Evolutionary conservation across 2,888 invertebrate species (phyloP), one percentile per base, ranked within the genome.

Genomic region (Desoria tigrina): DNA sequence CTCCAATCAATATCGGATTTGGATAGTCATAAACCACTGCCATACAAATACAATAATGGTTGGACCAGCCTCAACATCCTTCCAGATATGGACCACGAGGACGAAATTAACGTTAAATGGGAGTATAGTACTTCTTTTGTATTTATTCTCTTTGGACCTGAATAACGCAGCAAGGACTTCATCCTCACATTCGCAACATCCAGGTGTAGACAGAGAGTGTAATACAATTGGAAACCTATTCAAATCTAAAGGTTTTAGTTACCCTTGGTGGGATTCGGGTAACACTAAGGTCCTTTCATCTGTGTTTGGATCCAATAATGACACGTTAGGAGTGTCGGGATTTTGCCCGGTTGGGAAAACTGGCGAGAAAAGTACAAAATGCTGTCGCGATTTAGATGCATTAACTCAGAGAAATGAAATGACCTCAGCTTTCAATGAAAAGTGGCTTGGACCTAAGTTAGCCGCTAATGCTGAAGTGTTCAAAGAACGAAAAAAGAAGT

Each of bases 391-490:
- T 26, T 69, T 76, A 60, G 69, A 74, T 42, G 65, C 73, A 14
- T 3, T 57, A 0, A 62, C 50, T 14, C 53, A 64, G 18, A 61
- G 60, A 42, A 70, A 64, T 32, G 74, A 74, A 56, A 71, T 74
- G n/a, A 61, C 49, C 2, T 37, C 66, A 14, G 63, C 66, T 27
- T 74, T 75, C 54, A 62, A 60, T 42, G 67, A 71, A 24, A 74
- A 75, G 42, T 76, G 76, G 76, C 62, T 76, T 49, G 74, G 71
- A 9, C 68, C 74, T 1, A 76, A 76, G 54, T 59, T 76, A 18
- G 32, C 54, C 0, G 42, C 60, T 1, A 60, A 66, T 21, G 74
- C 70, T 1, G 73, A 74, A 53, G 51, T 69, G 51, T 76, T 75
- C 54, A 74, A 67, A 26, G 76, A 76, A 27, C 23, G 74, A 23